These are phyloP conservation scores for Hypolimnas misippus DNA, from an alignment of 2,888 invertebrate species.

Conservation along the genomic window DNA sequence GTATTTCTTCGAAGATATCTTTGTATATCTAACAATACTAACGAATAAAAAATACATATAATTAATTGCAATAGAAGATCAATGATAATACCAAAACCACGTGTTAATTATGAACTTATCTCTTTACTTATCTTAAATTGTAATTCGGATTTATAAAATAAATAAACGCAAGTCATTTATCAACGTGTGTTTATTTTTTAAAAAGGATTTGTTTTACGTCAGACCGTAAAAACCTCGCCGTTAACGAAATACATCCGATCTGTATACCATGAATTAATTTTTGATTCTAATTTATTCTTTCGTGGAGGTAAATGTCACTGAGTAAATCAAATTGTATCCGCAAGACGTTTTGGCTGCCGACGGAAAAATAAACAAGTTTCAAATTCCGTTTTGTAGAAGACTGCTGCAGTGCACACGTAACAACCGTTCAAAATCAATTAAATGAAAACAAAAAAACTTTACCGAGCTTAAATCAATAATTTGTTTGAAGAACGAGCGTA, in stretches of 20 bases:
- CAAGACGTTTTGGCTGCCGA: background rate
- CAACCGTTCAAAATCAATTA: background rate
- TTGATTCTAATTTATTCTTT: background rate
- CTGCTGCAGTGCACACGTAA: conserved; percentile 7
- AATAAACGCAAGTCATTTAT: too few species aligned
- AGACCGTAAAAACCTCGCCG: background rate
- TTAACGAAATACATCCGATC: background rate
- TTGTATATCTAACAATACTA: too few species aligned
- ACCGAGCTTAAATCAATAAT: background rate
- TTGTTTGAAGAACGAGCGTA: background rate
- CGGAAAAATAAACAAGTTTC: background rate
- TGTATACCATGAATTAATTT: background rate
- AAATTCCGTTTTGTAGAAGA: background rate
- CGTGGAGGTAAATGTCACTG: background rate
- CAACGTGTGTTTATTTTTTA: too few species aligned
- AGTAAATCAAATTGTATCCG: background rate
- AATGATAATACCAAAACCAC: background rate
- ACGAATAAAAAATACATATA: background rate
- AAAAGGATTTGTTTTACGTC: background rate
- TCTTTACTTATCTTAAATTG: too few species aligned
- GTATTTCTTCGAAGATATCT: too few species aligned
- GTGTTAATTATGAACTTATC: too few species aligned
- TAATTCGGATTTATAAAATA: too few species aligned
- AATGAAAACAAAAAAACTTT: background rate
- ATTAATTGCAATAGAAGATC: background rate